Conservation (phyloP, 2,888 invertebrate species). For the Rhodophaea formosa region DNA sequence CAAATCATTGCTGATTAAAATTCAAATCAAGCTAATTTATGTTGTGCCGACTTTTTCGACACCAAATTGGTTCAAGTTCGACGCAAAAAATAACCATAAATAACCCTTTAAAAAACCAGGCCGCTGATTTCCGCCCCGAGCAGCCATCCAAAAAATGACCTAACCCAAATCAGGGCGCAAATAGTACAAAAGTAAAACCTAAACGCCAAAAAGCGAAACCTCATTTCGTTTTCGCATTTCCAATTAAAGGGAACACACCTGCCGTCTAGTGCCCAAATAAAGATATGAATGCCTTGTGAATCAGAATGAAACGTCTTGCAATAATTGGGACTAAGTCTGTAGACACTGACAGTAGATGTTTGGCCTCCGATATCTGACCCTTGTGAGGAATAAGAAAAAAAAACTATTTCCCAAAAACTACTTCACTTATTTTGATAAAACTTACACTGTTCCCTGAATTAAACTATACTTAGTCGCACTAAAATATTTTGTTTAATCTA, state of each 20-base stretch:
- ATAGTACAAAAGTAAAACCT: conserved; percentile 25
- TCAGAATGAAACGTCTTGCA: neutral
- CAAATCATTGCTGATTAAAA: too few relatives aligned
- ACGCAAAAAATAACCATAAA: conserved; percentile 1
- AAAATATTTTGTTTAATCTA: too few relatives aligned
- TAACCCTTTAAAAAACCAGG: conserved; percentile 6
- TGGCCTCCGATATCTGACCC: too few relatives aligned
- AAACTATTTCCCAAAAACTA: too few relatives aligned
- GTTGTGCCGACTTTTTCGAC: neutral
- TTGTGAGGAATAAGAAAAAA: too few relatives aligned
- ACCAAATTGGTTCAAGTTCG: neutral
- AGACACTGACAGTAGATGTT: neutral
- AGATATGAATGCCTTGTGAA: conserved; percentile 19
- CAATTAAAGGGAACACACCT: conserved; percentile 33
- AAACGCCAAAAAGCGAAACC: conserved; percentile 29
- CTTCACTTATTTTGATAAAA: too few relatives aligned
- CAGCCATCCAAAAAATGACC: conserved; percentile 15
- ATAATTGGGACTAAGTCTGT: neutral
- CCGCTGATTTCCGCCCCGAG: conserved; percentile 6
- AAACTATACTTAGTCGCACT: too few relatives aligned
- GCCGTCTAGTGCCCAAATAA: conserved; percentile 29
- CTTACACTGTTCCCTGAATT: too few relatives aligned
- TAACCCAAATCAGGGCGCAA: conserved; percentile 27
- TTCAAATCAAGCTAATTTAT: neutral
- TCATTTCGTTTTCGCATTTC: conserved; percentile 33